Evolutionary conservation across 30 jellyfish, hydroid and myxozoan genomes (phyloP).

Genomic region (Haliclystus octoradiatus): DNA sequence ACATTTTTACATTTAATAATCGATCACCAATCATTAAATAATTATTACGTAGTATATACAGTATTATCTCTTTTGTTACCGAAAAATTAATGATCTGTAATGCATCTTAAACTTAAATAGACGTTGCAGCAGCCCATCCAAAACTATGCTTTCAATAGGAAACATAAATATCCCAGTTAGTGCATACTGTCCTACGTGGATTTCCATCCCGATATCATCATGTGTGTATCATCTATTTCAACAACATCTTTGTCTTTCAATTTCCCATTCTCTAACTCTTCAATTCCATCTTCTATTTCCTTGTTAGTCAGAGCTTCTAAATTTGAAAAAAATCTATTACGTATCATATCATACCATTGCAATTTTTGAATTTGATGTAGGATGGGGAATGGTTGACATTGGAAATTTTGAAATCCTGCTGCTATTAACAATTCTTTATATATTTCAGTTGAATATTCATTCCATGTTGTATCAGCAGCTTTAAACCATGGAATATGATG

Average conservation of each 20-base stretch:
- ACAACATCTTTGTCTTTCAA: neutral
- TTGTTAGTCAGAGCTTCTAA: neutral
- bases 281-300: neutral
- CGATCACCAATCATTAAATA: no score
- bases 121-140: no score
- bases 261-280: neutral
- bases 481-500: neutral
- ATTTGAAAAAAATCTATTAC: neutral
- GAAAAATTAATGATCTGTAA: no score
- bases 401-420: neutral
- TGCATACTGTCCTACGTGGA: no score
- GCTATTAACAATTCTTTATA: neutral
- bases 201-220: neutral
- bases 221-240: neutral
- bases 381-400: neutral
- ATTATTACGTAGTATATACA: no score
- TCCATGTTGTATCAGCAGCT: neutral
- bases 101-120: no score
- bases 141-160: no score
- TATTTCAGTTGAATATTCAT: neutral
- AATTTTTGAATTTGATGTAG: neutral
- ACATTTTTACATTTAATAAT: no score
- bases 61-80: no score
- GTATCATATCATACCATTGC: neutral
- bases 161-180: no score